Conservation (phyloP, 2,113 vertebrate species). For the Nothobranchius kuhntae region DNA sequence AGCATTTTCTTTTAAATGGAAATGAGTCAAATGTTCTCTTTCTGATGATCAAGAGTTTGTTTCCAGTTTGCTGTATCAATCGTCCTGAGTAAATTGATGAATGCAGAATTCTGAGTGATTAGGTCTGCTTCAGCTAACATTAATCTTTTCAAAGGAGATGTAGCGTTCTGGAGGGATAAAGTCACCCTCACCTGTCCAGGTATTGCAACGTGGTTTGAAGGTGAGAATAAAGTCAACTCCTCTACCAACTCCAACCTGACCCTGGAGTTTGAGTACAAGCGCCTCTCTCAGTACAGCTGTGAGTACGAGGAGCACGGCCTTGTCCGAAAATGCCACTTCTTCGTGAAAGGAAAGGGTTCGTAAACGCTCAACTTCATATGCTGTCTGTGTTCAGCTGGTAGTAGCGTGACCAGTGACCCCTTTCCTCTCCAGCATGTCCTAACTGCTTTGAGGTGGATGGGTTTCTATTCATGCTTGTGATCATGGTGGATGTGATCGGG, state of each 20-base stretch:
- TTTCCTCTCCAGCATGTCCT: conserved; percentile 56
- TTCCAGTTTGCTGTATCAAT: too few relatives aligned
- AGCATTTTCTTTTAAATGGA: not conserved
- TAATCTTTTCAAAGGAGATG: not conserved
- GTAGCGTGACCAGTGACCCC: accelerated
- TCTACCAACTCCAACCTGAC: accelerated
- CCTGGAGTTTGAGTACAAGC: accelerated
- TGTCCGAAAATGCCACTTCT: conserved; percentile 26
- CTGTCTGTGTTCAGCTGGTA: too few relatives aligned
- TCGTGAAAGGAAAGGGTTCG: conserved; percentile 69
- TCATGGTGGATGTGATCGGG: conserved; percentile 35
- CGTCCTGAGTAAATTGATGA: too few relatives aligned
- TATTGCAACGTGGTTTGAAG: accelerated
- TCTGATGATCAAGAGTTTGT: too few relatives aligned
- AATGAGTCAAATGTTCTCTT: too few relatives aligned
- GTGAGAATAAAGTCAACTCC: accelerated
- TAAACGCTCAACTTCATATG: not conserved
- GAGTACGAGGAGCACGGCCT: accelerated
- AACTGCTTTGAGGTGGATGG: conserved; percentile 66
- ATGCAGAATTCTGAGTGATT: too few relatives aligned
- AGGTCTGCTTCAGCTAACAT: not conserved
- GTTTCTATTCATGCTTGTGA: accelerated
- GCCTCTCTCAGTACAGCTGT: not conserved
- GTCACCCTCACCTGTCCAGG: conserved; percentile 31
- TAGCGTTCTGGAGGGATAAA: accelerated